Evolutionary conservation across 2,113 vertebrate genomes (phyloP).

Genomic region (Hystrix cristata): DNA sequence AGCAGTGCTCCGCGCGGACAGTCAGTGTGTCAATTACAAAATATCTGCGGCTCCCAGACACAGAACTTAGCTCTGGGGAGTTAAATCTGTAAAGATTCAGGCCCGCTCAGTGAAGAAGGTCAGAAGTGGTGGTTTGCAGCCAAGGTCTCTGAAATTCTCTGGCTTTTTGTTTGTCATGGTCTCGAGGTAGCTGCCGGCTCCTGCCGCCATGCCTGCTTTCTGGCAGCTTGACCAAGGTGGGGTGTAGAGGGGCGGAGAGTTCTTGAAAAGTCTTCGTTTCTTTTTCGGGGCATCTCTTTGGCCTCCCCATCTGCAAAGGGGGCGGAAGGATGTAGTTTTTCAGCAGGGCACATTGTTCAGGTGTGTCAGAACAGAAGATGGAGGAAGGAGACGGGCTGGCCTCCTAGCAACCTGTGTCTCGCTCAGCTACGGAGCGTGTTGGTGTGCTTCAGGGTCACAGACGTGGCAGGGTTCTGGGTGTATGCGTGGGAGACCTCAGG

Average conservation of each 20-base stretch:
- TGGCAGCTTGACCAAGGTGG: not conserved
- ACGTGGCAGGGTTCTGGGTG: fast-evolving
- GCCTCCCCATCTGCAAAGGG: not conserved
- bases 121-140: not conserved
- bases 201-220: not conserved
- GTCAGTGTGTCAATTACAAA: not conserved
- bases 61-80: not conserved
- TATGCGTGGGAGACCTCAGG: not conserved
- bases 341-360: not conserved
- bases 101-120: not conserved
- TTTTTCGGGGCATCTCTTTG: not conserved
- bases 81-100: not conserved
- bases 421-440: not conserved
- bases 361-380: not conserved
- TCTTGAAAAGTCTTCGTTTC: not conserved
- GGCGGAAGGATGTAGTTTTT: not conserved
- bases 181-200: not conserved
- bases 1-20: not conserved
- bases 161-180: not conserved
- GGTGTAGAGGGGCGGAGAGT: not conserved
- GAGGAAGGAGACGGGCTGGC: not conserved
- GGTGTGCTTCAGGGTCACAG: fast-evolving
- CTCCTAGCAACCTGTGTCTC: not conserved
- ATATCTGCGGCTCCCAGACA: not conserved
- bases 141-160: not conserved